A percentile compares a stretch with the other conserved stretches of the same genome.
phyloP scores from a whole-genome alignment of 2,888 invertebrate genomes.

The Drosophila niveifrons region DNA sequence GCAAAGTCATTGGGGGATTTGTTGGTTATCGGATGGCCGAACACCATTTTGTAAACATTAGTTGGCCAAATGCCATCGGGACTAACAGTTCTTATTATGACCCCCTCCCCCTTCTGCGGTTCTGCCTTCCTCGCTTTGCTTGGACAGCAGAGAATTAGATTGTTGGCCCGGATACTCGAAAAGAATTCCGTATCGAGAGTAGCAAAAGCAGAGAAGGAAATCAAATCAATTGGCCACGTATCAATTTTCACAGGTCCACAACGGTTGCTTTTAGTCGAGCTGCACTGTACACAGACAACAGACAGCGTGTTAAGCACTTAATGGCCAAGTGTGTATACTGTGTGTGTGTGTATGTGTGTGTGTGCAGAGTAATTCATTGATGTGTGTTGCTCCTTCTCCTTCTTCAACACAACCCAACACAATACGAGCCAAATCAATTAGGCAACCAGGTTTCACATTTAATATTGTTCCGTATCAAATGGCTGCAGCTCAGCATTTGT shows the following conservation, averaged over 20 bases:
- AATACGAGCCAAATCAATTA: too few species aligned
- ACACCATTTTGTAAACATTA: slow-evolving; percentile 76
- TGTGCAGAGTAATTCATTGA: too few species aligned
- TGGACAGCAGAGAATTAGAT: background rate
- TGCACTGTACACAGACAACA: background rate
- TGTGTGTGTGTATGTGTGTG: too few species aligned
- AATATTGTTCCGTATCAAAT: too few species aligned
- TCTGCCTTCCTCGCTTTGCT: too few species aligned
- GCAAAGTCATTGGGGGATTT: slow-evolving; percentile 73
- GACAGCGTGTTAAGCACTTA: slow-evolving; percentile 4
- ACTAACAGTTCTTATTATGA: slow-evolving; percentile 31
- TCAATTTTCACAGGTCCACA: too few species aligned
- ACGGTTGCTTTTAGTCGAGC: background rate
- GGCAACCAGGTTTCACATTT: too few species aligned
- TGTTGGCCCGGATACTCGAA: slow-evolving; percentile 3
- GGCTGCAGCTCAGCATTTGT: too few species aligned
- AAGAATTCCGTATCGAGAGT: background rate
- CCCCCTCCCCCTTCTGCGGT: background rate
- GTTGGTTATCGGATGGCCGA: slow-evolving; percentile 74
- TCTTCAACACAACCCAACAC: too few species aligned
- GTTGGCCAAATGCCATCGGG: slow-evolving; percentile 46
- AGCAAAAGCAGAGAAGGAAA: background rate
- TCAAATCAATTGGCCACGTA: slow-evolving; percentile 14
- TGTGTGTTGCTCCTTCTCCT: too few species aligned
- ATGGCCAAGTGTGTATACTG: background rate